Conservation (phyloP, 2,113 vertebrate genomes). For the Cynoglossus semilaevis region DNA sequence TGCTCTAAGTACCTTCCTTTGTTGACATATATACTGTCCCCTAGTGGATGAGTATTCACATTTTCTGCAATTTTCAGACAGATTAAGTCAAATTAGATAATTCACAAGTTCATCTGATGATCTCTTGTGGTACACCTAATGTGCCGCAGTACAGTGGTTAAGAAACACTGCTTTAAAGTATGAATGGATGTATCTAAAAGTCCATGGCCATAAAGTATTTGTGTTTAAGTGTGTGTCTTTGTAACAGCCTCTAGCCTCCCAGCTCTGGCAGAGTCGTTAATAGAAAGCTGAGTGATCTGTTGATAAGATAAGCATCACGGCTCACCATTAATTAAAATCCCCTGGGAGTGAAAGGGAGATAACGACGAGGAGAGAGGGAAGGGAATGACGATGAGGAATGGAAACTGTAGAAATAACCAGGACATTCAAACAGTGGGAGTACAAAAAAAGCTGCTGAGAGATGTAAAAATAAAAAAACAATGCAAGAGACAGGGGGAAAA, state of each 20-base stretch:
- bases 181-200: conserved; percentile 10
- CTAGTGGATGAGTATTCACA: no score
- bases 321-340: conserved; percentile 75
- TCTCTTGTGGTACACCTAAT: no score
- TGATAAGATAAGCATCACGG: conserved; percentile 75
- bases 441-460: conserved; percentile 18
- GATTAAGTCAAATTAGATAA: no score
- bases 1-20: no score
- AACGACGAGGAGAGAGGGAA: conserved; percentile 4
- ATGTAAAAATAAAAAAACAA: conserved; percentile 8
- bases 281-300: conserved; percentile 70
- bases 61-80: no score
- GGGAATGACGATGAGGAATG: conserved; percentile 21
- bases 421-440: conserved; percentile 5
- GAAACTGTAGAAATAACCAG: conserved; percentile 2
- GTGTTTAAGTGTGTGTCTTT: conserved; percentile 1
- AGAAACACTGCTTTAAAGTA: neutral
- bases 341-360: conserved; percentile 49
- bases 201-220: conserved; percentile 4
- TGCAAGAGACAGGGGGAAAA: conserved; percentile 24
- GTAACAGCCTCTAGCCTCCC: conserved; percentile 46
- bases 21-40: no score
- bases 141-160: no score
- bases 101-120: no score
- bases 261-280: conserved; percentile 63